A percentile compares a stretch with the other conserved stretches of the same genome.
phyloP scores from a whole-genome alignment of 2,888 invertebrate species.

The Drosophila aldrichi region DNA sequence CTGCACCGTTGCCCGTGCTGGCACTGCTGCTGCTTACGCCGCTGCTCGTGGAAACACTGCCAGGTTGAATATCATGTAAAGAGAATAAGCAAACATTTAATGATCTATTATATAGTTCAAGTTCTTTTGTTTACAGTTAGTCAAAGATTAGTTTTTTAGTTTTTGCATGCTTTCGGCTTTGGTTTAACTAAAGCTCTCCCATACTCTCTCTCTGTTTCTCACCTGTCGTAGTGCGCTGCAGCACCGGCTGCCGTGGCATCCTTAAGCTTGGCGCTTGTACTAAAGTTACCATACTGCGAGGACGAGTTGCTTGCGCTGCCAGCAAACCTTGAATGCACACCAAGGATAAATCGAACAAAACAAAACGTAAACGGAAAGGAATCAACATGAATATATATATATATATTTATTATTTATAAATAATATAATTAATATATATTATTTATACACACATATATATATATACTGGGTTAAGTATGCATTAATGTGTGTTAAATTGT shows the following conservation, averaged over 20 bases:
- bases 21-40: constrained; percentile 83
- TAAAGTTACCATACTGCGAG: constrained; percentile 85
- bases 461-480: constrained; percentile 11
- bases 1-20: constrained; percentile 72
- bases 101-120: not conserved
- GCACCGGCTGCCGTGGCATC: constrained; percentile 84
- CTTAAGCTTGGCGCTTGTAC: constrained; percentile 85
- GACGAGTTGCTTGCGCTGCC: constrained; percentile 85
- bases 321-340: constrained; percentile 77
- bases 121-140: not conserved
- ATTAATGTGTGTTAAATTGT: not conserved
- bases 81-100: constrained; percentile 3
- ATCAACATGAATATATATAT: constrained; percentile 14
- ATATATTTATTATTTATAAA: constrained; percentile 3
- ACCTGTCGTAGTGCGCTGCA: constrained; percentile 85
- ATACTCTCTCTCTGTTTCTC: constrained; percentile 51
- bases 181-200: not conserved
- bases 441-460: constrained; percentile 5
- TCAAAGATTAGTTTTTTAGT: not conserved
- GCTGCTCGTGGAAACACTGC: constrained; percentile 83
- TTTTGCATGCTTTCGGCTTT: not conserved
- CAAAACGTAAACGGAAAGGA: constrained; percentile 23
- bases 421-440: not conserved
- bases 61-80: constrained; percentile 9
- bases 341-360: constrained; percentile 28